Conservation (phyloP, 2,888 invertebrate species). For the Craniophora ligustri region DNA sequence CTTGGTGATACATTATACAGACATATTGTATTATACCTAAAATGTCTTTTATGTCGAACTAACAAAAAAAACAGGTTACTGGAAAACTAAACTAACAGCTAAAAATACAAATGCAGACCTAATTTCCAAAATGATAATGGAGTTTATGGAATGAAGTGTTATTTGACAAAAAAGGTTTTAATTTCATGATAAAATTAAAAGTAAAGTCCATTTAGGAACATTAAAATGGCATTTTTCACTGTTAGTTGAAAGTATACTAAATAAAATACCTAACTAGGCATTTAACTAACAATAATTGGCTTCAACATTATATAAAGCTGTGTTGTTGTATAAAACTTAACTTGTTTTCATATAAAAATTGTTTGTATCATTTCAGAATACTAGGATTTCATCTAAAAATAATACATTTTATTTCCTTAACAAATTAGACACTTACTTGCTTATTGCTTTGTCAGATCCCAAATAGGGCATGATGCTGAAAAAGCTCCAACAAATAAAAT, state of each 20-base stretch:
- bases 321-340: conserved; percentile 12
- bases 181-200: conserved; percentile 5
- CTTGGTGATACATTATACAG: conserved; percentile 29
- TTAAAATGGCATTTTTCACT: conserved; percentile 8
- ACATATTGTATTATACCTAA: conserved; percentile 41
- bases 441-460: conserved; percentile 13
- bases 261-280: conserved; percentile 4
- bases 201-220: background rate
- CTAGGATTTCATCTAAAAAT: conserved; percentile 18
- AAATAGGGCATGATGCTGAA: background rate
- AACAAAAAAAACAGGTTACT: conserved; percentile 24
- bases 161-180: conserved; percentile 20
- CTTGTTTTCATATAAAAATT: conserved; percentile 17
- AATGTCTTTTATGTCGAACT: conserved; percentile 51
- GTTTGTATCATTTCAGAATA: conserved; percentile 11
- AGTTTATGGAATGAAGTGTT: conserved; percentile 42
- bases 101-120: conserved; percentile 50
- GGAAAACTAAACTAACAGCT: conserved; percentile 24
- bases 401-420: conserved; percentile 41
- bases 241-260: conserved; percentile 5
- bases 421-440: conserved; percentile 37
- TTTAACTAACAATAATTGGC: conserved; percentile 5
- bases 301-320: conserved; percentile 10
- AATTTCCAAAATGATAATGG: conserved; percentile 29
- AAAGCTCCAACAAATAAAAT: conserved; percentile 20